phyloP scores from a whole-genome alignment of 1,140 invertebrate species.

The Dufourea novaeangliae region DNA sequence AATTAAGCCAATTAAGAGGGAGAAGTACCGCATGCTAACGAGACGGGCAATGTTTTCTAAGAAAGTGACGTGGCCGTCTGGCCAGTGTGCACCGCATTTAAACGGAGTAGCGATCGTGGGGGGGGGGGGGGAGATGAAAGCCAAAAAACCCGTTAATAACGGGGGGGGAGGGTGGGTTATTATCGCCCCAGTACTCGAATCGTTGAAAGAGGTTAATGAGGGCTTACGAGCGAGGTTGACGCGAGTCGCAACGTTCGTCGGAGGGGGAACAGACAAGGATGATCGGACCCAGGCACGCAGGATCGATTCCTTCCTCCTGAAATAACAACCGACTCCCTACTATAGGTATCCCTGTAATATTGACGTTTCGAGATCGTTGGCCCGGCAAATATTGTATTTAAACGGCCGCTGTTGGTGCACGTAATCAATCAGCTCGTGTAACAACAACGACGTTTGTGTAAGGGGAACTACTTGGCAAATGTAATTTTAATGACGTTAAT shows the following conservation, averaged over 20 bases:
- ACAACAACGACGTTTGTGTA: neutral
- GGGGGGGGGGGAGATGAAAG: too few species aligned
- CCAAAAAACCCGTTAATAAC: slow-evolving; percentile 34
- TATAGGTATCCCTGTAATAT: slow-evolving; percentile 35
- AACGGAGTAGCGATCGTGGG: slow-evolving; percentile 49
- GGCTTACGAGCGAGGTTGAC: slow-evolving; percentile 55
- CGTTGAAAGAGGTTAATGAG: slow-evolving; percentile 70
- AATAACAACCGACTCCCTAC: slow-evolving; percentile 29
- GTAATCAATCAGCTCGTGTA: slow-evolving; percentile 14
- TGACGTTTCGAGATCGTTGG: slow-evolving; percentile 46
- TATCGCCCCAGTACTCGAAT: slow-evolving; percentile 25
- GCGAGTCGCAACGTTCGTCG: slow-evolving; percentile 35
- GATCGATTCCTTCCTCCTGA: slow-evolving; percentile 56
- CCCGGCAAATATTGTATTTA: slow-evolving; percentile 27
- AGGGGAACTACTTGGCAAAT: neutral
- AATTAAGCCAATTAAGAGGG: slow-evolving; percentile 67
- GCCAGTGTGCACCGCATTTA: slow-evolving; percentile 31
- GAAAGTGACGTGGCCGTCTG: slow-evolving; percentile 66
- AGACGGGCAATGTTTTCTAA: slow-evolving; percentile 60
- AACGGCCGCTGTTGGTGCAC: slow-evolving; percentile 1
- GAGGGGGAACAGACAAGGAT: slow-evolving; percentile 39
- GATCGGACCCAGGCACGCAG: slow-evolving; percentile 46
- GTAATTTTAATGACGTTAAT: neutral
- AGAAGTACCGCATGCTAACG: slow-evolving; percentile 61
- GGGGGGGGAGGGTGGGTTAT: too few species aligned